Evolutionary conservation across 1,140 invertebrate genomes (phyloP), one percentile per base, ranked within the genome.

Genomic region (Drosophila hydei): DNA sequence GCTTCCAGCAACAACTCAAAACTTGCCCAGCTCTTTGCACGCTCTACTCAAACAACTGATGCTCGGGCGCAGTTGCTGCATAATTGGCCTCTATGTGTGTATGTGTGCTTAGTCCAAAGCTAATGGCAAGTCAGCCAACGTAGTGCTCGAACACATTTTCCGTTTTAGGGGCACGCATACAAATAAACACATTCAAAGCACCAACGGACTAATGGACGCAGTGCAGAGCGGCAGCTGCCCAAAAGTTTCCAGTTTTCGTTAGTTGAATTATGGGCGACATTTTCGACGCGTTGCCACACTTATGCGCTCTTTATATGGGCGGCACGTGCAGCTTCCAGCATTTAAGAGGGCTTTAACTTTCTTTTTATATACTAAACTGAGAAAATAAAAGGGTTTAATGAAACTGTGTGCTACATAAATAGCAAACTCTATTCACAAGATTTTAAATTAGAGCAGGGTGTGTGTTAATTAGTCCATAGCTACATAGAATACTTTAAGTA

Each of bases 231-330:
- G 40, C 47, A 42, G 60, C 67, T 54, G 54, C 43, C 21, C 38
- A 63, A 69, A 72, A 56, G 73, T 79, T 65, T 72, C 70, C 58
- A 65, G 68, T 68, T 72, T 74, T 52, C 43, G 76, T 75, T 72
- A 75, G 75, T 79, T 84, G 79, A 75, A 76, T 72, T 72, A 75
- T 75, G 73, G 61, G 43, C 54, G 33, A 67, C 69, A 50, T 71
- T 71, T 58, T 64, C 43, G 59, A n/a, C 38, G 50, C 60, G 55
- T 63, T 30, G 36, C 51, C 40, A 30, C 50, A 23, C 27, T 42
- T 65, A 12, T 16, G n/a, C 23, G 12, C 14, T 42, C 52, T 65
- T 64, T 65, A 40, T 52, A 67, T 65, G 56, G 47, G 38, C 18
- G 67, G 45, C 79, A 83, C 79, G 79, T 84, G 67, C 60, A 14